These are phyloP conservation scores for Drosophila multiciliata DNA, from an alignment of 2,888 invertebrate species.

Conservation along the genomic window DNA sequence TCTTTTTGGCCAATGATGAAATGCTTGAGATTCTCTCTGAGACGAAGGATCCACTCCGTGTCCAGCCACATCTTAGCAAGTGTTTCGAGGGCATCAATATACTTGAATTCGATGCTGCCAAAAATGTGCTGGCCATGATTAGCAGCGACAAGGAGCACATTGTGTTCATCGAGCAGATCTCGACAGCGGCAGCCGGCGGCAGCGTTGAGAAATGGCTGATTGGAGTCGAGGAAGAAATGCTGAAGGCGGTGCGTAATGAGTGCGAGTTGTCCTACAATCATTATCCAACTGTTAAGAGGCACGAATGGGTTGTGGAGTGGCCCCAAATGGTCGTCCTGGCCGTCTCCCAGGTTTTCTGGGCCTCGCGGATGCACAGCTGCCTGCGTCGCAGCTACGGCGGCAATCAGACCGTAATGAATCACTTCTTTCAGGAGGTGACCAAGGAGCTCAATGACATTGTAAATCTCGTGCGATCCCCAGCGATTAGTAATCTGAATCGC, in stretches of 20 bases:
- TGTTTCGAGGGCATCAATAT: conserved; percentile 89
- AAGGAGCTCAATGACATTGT: conserved; percentile 87
- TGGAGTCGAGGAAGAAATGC: conserved; percentile 88
- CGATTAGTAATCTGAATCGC: conserved; percentile 86
- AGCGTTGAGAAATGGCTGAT: conserved; percentile 89
- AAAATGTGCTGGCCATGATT: conserved; percentile 87
- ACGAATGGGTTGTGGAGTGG: conserved; percentile 87
- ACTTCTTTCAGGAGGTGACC: conserved; percentile 85
- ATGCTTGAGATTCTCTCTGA: conserved; percentile 90
- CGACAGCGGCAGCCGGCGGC: conserved; percentile 86
- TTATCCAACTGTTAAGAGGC: conserved; percentile 84
- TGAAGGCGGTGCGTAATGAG: conserved; percentile 86
- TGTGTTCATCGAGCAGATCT: conserved; percentile 85
- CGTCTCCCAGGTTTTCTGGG: conserved; percentile 88
- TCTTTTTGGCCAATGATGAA: conserved; percentile 91
- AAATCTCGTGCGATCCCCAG: conserved; percentile 86
- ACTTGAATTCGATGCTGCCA: conserved; percentile 85
- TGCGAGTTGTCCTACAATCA: conserved; percentile 84
- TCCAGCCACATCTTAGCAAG: conserved; percentile 88
- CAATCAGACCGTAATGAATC: conserved; percentile 83
- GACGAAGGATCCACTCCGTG: conserved; percentile 87
- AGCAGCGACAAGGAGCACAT: conserved; percentile 88
- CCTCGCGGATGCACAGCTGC: conserved; percentile 87
- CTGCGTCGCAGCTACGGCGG: conserved; percentile 85
- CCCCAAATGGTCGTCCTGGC: conserved; percentile 89